Base-by-base conservation (phyloP, 2,888 invertebrate species). In the Auanema sp. region DNA sequence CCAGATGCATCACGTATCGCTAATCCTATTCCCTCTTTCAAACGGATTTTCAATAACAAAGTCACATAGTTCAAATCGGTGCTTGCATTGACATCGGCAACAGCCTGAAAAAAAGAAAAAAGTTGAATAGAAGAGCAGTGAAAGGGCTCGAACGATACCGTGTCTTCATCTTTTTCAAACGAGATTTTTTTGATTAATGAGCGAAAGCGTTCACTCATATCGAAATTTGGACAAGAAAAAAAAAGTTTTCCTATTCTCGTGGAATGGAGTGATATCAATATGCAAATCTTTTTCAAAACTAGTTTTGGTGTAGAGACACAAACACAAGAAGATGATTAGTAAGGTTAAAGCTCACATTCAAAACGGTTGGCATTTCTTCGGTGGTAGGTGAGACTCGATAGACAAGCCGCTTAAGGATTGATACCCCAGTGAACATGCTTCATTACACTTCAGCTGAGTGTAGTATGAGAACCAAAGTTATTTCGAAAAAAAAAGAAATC, bases 1-100 rank as follows among this genome's bases (percentile, higher is more conserved):
- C 77, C 79, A 1, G 73, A 75, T 10, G 81, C 79, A 66, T 83
- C 82, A 21, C 79, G 68, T 4, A 82, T 68, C 6, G 77, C 82
- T n/a, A 82, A 64, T 47, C 75, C 76, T 18, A 70, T 68, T 76
- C 79, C 83, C 73, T 79, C 79, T 75, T 66, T 81, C 63, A 71
- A 75, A 40, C 69, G 81, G 71, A 69, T 81, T 78, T 61, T 83
- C 25, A 58, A 66, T 59, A 66, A 72, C 60, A 60, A 84, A 23
- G 76, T 75, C 25, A 79, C 78, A n/a, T 74, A 78, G 16, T 72
- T 65, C 23, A 57, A 21, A 23, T 59, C 59, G 24, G 41, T n/a
- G n/a, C 18, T n/a, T 6, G 58, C 49, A 18, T 58, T 33, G 16
- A 47, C 16, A 47, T 16, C 18, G 49, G 11, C 21, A 2, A 21